phyloP scores from a whole-genome alignment of 2,888 invertebrate genomes.

The Eilema caniola region DNA sequence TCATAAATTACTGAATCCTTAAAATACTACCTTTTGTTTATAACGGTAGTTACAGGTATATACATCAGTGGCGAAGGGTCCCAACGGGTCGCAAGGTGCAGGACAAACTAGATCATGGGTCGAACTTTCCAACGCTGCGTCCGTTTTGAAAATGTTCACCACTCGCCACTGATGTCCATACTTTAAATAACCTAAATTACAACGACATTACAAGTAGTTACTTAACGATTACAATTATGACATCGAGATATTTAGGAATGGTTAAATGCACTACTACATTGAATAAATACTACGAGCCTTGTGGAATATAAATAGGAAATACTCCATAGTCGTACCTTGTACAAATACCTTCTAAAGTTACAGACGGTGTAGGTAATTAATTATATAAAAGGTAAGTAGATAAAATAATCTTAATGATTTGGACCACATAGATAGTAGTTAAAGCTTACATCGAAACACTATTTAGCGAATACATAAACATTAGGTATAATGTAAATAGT shows the following conservation, averaged over 20 bases:
- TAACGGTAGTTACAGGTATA: too few species aligned
- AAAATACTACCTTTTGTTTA: neutral
- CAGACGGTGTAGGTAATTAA: neutral
- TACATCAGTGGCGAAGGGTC: too few species aligned
- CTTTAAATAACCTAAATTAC: neutral
- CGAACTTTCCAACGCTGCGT: too few species aligned
- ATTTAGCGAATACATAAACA: slow-evolving; percentile 21
- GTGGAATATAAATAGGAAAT: neutral
- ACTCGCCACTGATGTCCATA: too few species aligned
- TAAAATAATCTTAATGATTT: slow-evolving; percentile 62
- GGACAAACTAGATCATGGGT: too few species aligned
- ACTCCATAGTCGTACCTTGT: neutral
- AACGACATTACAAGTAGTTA: neutral
- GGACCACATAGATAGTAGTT: slow-evolving; percentile 64
- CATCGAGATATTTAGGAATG: neutral
- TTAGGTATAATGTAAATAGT: slow-evolving; percentile 18
- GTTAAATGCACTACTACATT: slow-evolving; percentile 4
- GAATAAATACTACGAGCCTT: slow-evolving; percentile 5
- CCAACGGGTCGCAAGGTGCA: too few species aligned
- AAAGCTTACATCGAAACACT: slow-evolving; percentile 45
- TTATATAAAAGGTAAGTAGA: slow-evolving; percentile 18
- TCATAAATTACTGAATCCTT: neutral
- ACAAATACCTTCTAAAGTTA: neutral
- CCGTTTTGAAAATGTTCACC: too few species aligned
- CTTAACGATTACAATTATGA: neutral